Evolutionary conservation across 2,888 invertebrate species (phyloP), one percentile per base, ranked within the genome.

Genomic region (Lapara coniferarum): DNA sequence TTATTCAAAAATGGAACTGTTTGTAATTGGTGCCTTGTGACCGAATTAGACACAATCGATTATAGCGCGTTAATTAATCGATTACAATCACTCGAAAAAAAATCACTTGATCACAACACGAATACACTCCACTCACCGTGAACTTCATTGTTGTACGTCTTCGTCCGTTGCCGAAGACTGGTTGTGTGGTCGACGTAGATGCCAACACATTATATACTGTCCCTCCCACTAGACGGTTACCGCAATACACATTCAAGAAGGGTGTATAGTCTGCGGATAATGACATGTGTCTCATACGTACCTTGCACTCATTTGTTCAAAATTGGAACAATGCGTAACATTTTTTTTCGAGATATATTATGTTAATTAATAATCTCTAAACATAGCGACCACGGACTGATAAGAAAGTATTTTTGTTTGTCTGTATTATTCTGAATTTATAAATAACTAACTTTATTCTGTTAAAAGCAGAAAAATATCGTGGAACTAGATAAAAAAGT

Each of bases 121-220:
- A 73, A 73, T 76, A 79, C 79, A 79, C 63, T 63, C 13, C 63
- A 63, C 93, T 93, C 89, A 93, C 93, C 93, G 89, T 88, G 81
- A 87, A 85, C 92, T 93, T 94, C 93, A 94, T 90, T 91, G 93
- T 89, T 88, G 80, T 79, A 84, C 78, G 90, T 92, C 92, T 90
- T 87, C 92, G 91, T 85, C 82, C 80, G 81, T 80, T 81, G 91
- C 87, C 92, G 93, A 92, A 93, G 92, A 92, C 92, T 91, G 91
- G 92, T 90, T 92, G 91, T 91, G 89, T 89, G 85, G 79, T 78
- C 79, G 76, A 76, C 74, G 74, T 76, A 77, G 81, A 81, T 75
- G 78, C 80, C 78, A 81, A 78, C 84, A 80, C 71, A 79, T 85
- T 93, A 85, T 93, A 93, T 93, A 93, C 87, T 68, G 81, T 85